Evolutionary conservation across 2,888 invertebrate species (phyloP).

Genomic region (Phorcus lineatus): DNA sequence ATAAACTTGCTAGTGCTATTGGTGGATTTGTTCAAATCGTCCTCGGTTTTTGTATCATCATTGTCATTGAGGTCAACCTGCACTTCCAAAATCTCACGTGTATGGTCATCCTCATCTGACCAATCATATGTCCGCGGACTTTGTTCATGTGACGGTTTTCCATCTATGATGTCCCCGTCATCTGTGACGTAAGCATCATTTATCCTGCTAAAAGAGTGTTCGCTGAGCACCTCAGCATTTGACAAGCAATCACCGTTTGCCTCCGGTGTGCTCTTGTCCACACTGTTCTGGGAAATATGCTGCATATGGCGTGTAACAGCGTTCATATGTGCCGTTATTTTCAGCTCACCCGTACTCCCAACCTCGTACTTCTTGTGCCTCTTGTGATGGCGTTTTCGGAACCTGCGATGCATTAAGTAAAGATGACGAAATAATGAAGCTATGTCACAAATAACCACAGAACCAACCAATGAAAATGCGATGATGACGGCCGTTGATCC

Average conservation of each 20-base stretch:
- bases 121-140: background rate
- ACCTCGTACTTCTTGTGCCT: background rate
- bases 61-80: background rate
- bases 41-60: background rate
- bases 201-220: background rate
- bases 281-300: background rate
- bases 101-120: background rate
- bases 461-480: constrained; percentile 16
- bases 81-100: background rate
- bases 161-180: background rate
- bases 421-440: background rate
- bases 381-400: no score
- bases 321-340: background rate
- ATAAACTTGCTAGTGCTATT: background rate
- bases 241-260: background rate
- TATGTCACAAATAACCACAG: constrained; percentile 8
- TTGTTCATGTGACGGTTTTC: background rate
- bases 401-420: background rate
- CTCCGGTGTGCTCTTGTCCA: background rate
- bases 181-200: background rate
- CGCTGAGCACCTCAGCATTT: background rate
- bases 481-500: constrained; percentile 23
- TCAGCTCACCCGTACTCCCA: background rate
- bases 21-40: background rate
- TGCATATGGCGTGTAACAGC: background rate